phyloP scores from a whole-genome alignment of 2,113 vertebrate species.

The Pica pica region DNA sequence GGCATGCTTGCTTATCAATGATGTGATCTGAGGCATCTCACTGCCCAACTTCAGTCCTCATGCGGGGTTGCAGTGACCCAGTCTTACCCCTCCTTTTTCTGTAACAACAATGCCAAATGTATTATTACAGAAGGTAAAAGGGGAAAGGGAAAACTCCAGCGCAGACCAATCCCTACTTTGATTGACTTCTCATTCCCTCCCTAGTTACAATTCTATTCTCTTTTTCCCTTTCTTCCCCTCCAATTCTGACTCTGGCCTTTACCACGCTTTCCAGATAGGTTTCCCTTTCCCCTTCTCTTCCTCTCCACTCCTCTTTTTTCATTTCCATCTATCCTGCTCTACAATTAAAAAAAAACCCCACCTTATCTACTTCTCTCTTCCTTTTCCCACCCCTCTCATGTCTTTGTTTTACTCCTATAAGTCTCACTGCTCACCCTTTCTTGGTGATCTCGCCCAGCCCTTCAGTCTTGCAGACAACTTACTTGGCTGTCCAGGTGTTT shows the following conservation, averaged over 20 bases:
- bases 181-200: background rate
- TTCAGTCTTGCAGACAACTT: background rate
- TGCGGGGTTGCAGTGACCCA: accelerated
- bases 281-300: background rate
- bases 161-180: background rate
- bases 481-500: background rate
- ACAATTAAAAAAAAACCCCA: background rate
- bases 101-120: background rate
- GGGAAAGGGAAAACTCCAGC: background rate
- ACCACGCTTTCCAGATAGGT: background rate
- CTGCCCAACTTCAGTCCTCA: background rate
- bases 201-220: background rate
- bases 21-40: background rate
- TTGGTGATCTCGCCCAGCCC: background rate
- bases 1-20: background rate
- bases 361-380: background rate
- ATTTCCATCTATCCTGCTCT: background rate
- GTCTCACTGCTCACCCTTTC: background rate
- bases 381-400: background rate
- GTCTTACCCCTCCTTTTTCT: background rate
- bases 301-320: background rate
- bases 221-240: background rate
- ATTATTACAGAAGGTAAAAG: background rate
- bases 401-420: background rate
- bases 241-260: background rate